Percentiles rank a stretch among this genome's conserved stretches.
phyloP scores from a whole-genome alignment of 2,113 vertebrate species.

The Amphilophus citrinellus region DNA sequence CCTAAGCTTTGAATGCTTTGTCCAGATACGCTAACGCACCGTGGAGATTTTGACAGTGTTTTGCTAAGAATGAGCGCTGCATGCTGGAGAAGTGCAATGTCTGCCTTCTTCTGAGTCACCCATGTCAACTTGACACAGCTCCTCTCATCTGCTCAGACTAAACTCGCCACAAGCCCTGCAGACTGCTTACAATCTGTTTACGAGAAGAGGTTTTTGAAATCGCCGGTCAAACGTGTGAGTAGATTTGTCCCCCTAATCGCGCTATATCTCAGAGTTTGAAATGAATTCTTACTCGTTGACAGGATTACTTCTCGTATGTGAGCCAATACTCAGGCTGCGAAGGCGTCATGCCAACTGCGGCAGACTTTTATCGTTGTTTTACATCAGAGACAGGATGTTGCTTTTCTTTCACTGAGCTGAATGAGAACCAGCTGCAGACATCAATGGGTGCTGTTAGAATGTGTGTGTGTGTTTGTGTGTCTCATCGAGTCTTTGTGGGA shows the following conservation, averaged over 20 bases:
- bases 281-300: slow-evolving; percentile 4
- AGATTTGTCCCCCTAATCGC: slow-evolving; percentile 20
- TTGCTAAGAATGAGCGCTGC: background rate
- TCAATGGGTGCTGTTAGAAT: slow-evolving; percentile 53
- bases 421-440: slow-evolving; percentile 84
- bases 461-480: slow-evolving; percentile 15
- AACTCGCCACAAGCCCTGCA: slow-evolving; percentile 39
- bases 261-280: background rate
- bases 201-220: slow-evolving; percentile 7
- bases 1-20: background rate
- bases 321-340: background rate
- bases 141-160: slow-evolving; percentile 33
- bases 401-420: slow-evolving; percentile 53
- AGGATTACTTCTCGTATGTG: background rate
- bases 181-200: slow-evolving; percentile 66
- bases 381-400: slow-evolving; percentile 80
- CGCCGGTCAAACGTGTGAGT: slow-evolving; percentile 12
- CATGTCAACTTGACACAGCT: slow-evolving; percentile 43
- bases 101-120: slow-evolving; percentile 43
- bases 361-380: slow-evolving; percentile 68
- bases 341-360: slow-evolving; percentile 30
- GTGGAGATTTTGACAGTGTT: background rate
- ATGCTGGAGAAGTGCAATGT: background rate
- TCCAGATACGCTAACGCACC: background rate
- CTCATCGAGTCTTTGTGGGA: slow-evolving; percentile 80